Conservation (phyloP, 2,113 vertebrate species). For the Leptosomus discolor region DNA sequence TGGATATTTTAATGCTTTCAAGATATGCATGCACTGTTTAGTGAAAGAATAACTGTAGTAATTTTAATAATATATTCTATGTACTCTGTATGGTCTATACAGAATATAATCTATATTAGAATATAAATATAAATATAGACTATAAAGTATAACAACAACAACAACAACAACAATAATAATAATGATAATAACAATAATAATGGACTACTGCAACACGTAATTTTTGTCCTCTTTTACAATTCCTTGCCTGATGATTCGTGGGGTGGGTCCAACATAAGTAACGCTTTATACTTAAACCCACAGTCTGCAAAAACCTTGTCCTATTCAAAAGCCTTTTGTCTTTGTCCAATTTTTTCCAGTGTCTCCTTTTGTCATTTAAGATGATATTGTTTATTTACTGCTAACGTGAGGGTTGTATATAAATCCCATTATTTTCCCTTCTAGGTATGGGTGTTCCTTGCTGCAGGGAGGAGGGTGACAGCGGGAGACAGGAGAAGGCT, state of each 20-base stretch:
- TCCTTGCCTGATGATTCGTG: rapidly evolving
- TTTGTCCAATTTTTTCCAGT: neutral
- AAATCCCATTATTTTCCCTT: neutral
- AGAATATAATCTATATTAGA: neutral
- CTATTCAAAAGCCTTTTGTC: neutral
- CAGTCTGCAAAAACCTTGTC: neutral
- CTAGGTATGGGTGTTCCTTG: neutral
- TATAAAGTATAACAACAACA: neutral
- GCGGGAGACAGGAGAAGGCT: neutral
- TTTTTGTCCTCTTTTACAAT: neutral
- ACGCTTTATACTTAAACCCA: neutral
- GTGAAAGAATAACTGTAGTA: neutral
- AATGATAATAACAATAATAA: neutral
- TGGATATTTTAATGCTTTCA: neutral
- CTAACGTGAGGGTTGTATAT: neutral
- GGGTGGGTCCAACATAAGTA: neutral
- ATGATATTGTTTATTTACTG: neutral
- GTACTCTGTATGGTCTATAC: neutral
- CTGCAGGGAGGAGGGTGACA: neutral
- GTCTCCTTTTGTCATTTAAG: neutral
- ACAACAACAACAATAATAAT: no score
- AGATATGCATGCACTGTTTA: neutral
- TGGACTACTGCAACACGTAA: neutral
- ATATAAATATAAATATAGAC: neutral
- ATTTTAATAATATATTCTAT: neutral